Conservation (phyloP, 2,888 invertebrate species). For the Melieria picta region DNA sequence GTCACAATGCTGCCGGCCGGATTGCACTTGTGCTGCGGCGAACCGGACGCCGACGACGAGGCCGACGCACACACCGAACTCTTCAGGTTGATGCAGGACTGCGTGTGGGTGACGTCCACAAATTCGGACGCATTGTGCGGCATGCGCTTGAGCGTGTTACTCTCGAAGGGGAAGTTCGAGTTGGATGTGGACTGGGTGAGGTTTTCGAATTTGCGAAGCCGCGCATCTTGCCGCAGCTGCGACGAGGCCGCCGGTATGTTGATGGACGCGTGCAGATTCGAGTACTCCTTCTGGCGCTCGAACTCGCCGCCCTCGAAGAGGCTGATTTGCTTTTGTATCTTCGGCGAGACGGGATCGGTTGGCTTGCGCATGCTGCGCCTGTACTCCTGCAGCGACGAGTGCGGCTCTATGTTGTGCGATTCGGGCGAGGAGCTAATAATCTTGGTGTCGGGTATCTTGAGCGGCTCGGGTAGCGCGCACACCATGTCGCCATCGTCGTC, state of each 20-base stretch:
- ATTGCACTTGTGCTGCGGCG: conserved; percentile 48
- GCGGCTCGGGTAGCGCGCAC: neutral
- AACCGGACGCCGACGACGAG: conserved; percentile 40
- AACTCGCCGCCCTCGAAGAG: conserved; percentile 56
- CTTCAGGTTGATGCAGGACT: conserved; percentile 58
- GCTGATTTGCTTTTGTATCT: conserved; percentile 63
- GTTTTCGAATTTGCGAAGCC: conserved; percentile 59
- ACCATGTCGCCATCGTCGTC: conserved; percentile 5
- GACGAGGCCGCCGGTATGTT: conserved; percentile 53
- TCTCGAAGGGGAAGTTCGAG: conserved; percentile 62
- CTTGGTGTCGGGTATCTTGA: conserved; percentile 37
- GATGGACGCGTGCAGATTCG: conserved; percentile 54
- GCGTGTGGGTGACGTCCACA: conserved; percentile 51
- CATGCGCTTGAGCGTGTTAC: conserved; percentile 57
- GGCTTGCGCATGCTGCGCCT: conserved; percentile 48
- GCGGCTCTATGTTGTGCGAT: conserved; percentile 6
- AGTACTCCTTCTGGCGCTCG: conserved; percentile 46
- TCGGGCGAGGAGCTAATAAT: conserved; percentile 52
- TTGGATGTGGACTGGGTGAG: conserved; percentile 62
- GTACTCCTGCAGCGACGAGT: conserved; percentile 7
- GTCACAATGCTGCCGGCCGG: conserved; percentile 33
- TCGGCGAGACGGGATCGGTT: conserved; percentile 59
- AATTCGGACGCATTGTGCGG: conserved; percentile 52
- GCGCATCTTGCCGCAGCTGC: conserved; percentile 56
- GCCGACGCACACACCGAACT: conserved; percentile 34